These are phyloP conservation scores for Silurus meridionalis DNA, from an alignment of 2,113 vertebrate species.

Conservation along the genomic window DNA sequence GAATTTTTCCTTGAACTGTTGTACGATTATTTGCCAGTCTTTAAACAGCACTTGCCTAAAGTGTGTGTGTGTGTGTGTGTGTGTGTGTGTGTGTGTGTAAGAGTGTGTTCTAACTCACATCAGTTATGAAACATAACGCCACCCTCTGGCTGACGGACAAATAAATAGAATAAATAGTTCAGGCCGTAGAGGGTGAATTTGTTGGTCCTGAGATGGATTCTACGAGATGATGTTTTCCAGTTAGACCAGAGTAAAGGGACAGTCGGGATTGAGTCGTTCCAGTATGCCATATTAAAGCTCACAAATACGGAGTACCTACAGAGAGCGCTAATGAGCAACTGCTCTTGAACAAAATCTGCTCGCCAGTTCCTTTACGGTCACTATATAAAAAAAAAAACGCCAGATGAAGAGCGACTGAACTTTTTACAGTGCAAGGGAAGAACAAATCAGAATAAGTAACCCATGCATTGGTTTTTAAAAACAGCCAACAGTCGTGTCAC, in stretches of 20 bases:
- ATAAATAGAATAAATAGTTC: slow-evolving; percentile 54
- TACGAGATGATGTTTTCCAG: slow-evolving; percentile 46
- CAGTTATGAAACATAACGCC: slow-evolving; percentile 5
- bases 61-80: not conserved
- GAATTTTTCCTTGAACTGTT: not conserved
- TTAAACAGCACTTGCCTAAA: not conserved
- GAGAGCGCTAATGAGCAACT: slow-evolving; percentile 18
- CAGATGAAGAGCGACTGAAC: not conserved
- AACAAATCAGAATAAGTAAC: not conserved
- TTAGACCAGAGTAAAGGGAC: slow-evolving; percentile 48
- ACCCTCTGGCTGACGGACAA: slow-evolving; percentile 26
- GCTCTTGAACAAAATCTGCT: slow-evolving; percentile 12
- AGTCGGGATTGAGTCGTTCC: slow-evolving; percentile 3
- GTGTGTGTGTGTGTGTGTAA: not conserved
- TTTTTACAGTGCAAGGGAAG: slow-evolving; percentile 8
- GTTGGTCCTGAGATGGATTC: slow-evolving; percentile 50
- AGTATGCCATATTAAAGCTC: slow-evolving; percentile 22
- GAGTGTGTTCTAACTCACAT: not conserved
- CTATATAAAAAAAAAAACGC: not conserved
- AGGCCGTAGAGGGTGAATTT: slow-evolving; percentile 23
- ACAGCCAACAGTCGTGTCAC: slow-evolving; percentile 50
- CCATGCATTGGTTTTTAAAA: slow-evolving; percentile 9
- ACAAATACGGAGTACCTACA: slow-evolving; percentile 4
- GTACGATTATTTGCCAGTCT: not conserved
- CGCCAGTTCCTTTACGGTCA: slow-evolving; percentile 25